phyloP scores from a whole-genome alignment of 2,113 vertebrate species.

The Lycocorax pyrrhopterus region DNA sequence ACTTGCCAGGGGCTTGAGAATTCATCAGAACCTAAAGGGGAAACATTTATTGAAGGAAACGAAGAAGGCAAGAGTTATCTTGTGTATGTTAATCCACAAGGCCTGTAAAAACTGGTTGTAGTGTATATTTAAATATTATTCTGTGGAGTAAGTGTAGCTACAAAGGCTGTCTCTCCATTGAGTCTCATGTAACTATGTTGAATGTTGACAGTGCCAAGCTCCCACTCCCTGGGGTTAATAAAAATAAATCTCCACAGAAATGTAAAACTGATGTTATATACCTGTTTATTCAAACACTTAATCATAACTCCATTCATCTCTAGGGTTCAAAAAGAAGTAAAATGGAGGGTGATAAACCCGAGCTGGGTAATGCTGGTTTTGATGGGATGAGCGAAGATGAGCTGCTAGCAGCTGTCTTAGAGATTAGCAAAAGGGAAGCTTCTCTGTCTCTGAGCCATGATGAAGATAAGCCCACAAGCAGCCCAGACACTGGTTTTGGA shows the following conservation, averaged over 20 bases:
- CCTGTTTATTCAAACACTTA: neutral
- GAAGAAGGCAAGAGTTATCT: neutral
- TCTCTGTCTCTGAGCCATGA: constrained; percentile 67
- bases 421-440: constrained; percentile 85
- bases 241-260: neutral
- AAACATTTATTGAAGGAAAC: neutral
- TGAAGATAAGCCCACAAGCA: constrained; percentile 87
- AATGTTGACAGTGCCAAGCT: neutral
- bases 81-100: neutral
- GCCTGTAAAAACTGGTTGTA: constrained; percentile 33
- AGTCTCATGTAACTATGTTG: neutral
- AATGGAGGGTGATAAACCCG: constrained; percentile 65
- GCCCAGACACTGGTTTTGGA: constrained; percentile 93
- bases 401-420: constrained; percentile 88
- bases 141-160: neutral
- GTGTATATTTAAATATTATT: neutral
- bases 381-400: constrained; percentile 90
- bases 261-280: neutral
- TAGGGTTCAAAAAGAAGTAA: constrained; percentile 70
- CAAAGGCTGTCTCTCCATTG: neutral
- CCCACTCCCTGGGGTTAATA: neutral
- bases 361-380: constrained; percentile 72
- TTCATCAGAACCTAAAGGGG: neutral
- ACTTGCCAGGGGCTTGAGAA: neutral
- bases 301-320: constrained; percentile 10